A percentile compares a stretch with the other conserved stretches of the same genome.
Conservation (phyloP, 1,140 invertebrate genomes). For the Gonioctena quinquepunctata region DNA sequence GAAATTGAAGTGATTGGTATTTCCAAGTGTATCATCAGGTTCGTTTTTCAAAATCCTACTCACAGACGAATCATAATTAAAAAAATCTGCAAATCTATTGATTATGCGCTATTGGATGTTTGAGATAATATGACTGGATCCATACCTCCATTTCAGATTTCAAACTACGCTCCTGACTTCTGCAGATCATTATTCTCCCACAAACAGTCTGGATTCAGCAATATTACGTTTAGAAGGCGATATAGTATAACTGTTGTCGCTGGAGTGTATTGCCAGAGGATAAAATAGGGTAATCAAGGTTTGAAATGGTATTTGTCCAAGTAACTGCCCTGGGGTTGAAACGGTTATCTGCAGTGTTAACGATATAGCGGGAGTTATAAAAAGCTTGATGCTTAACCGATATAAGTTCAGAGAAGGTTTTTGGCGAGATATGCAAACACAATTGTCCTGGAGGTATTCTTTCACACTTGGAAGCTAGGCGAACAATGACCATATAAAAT, state of each 20-base stretch:
- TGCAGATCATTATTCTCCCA: background rate
- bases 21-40: no score
- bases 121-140: no score
- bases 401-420: background rate
- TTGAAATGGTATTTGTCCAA: background rate
- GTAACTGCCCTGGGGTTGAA: background rate
- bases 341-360: background rate
- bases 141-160: no score
- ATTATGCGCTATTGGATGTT: no score
- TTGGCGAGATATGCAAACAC: background rate
- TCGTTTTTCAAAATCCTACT: no score
- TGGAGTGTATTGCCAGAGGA: conserved; percentile 14
- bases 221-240: background rate
- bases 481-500: background rate
- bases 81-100: no score
- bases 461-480: background rate
- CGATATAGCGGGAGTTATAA: background rate
- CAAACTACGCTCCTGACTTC: background rate
- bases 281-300: background rate
- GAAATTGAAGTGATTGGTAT: no score
- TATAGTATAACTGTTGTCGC: conserved; percentile 26
- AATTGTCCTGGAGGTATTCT: background rate
- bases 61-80: no score
- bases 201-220: background rate
- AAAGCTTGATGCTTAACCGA: background rate